These are phyloP conservation scores for Oreortyx pictus DNA, from an alignment of 2,797 vertebrate genomes.

Conservation along the genomic window DNA sequence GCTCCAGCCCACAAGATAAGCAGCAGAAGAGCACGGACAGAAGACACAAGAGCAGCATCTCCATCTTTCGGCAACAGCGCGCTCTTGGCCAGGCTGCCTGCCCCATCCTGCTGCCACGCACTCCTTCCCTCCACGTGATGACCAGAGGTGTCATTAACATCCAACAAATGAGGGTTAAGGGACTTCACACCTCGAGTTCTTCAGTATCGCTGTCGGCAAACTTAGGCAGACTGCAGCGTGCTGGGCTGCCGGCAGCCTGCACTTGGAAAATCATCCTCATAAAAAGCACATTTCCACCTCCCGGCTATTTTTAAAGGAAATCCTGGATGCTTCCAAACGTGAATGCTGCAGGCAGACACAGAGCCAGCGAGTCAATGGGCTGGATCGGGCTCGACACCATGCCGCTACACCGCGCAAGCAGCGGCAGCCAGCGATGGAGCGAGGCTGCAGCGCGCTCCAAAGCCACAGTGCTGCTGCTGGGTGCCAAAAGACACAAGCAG, in stretches of 20 bases:
- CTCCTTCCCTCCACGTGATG: not conserved
- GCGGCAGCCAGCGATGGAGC: not conserved
- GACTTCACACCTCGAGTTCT: conserved; percentile 4
- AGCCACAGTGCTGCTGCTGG: not conserved
- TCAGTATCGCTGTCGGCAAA: not conserved
- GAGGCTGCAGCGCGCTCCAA: not conserved
- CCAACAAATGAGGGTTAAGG: not conserved
- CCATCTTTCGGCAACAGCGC: not conserved
- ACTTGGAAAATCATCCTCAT: conserved; percentile 32
- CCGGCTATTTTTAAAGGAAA: conserved; percentile 56
- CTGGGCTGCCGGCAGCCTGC: not conserved
- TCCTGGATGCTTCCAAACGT: conserved; percentile 9
- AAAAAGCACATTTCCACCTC: not conserved
- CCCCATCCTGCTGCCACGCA: conserved; percentile 3
- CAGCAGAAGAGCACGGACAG: conserved; percentile 6
- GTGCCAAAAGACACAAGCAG: conserved; percentile 40
- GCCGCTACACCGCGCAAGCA: fast-evolving
- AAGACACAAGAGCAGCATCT: conserved; percentile 44
- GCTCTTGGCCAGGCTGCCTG: not conserved
- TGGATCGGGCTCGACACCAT: not conserved
- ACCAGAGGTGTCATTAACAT: conserved; percentile 13
- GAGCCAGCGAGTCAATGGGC: not conserved
- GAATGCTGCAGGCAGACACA: not conserved
- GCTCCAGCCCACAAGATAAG: not conserved
- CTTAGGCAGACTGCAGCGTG: not conserved